Base-by-base conservation (phyloP, 2,797 vertebrate genomes). In the Argya squamiceps region DNA sequence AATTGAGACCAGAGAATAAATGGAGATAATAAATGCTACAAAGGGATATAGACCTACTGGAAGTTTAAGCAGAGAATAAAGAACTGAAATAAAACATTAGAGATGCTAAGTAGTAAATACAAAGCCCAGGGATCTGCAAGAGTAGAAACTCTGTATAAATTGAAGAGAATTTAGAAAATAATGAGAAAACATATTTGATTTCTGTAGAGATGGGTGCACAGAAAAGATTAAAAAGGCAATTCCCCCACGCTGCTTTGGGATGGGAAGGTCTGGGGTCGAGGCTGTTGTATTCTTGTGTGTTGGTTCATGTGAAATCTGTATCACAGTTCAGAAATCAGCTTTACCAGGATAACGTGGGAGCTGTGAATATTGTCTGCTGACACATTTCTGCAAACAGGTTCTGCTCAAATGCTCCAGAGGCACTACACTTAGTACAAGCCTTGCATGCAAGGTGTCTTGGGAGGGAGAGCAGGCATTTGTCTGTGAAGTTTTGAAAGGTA, bases 311-410 rank as follows among this genome's bases (percentile, higher is more conserved):
- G 76, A 84, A 85, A 88, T 62, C 27, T 56, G 37, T 90, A 77
- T 53, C 76, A 77, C 64, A 79, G 53, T n/a, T 95, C 79, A 77
- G 75, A 74, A 85, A 63, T 44, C 15, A 85, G 24, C 47, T 93
- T 80, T 69, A 36, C 26, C 0, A 2, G 87, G 26, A 52, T 60
- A 74, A 49, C 0, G 6, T 30, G 36, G 53, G 49, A 52, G 53
- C 75, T 80, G 60, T 74, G 71, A 23, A 26, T 93, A 81, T 89
- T 77, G 47, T 43, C 78, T 77, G 71, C 87, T 94, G 93, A 80
- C 59, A 83, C 41, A 36, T 80, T 80, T 80, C 79, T 88, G 68
- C 67, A 79, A 73, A 69, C 29, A 41, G 29, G 30, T 69, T 93
- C 86, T 84, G 88, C 77, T 79, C 70, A 93, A 70, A 76, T 67